These are phyloP conservation scores for Corella eumyota DNA, from an alignment of 23 tunicate genomes.

Conservation along the genomic window DNA sequence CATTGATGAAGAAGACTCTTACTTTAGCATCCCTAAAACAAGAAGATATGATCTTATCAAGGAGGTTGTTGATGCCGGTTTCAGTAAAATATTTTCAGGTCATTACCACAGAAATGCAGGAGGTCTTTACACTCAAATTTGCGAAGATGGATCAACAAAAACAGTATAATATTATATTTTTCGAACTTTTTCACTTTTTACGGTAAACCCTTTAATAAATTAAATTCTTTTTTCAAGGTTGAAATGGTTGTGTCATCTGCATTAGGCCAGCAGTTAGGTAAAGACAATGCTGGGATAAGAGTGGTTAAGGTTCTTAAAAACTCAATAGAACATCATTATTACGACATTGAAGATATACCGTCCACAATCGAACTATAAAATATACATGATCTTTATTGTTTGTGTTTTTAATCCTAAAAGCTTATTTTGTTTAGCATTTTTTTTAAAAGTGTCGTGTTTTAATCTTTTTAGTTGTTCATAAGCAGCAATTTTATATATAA, in stretches of 20 bases:
- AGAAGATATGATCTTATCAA: conserved; percentile 17
- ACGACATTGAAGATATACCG: conserved; percentile 3
- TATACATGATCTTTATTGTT: too few relatives aligned
- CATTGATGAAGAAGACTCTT: conserved; percentile 55
- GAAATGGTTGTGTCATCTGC: conserved; percentile 76
- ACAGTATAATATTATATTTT: too few relatives aligned
- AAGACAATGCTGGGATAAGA: conserved; percentile 54
- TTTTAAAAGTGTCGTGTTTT: too few relatives aligned
- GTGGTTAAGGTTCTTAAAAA: conserved; percentile 38
- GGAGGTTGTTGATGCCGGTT: conserved; percentile 60
- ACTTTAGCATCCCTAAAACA: conserved; percentile 41
- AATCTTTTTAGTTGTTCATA: too few relatives aligned
- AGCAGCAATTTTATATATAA: too few relatives aligned
- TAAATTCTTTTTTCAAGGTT: too few relatives aligned
- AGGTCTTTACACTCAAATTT: conserved; percentile 68
- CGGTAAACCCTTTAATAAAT: too few relatives aligned
- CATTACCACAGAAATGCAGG: conserved; percentile 82
- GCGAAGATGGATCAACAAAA: too few relatives aligned
- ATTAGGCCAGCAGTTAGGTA: conserved; percentile 75
- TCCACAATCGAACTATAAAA: too few relatives aligned
- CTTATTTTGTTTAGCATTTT: too few relatives aligned
- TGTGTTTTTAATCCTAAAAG: too few relatives aligned
- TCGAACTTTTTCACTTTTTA: too few relatives aligned
- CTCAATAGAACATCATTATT: conserved; percentile 37
- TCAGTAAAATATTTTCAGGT: conserved; percentile 58